These are phyloP conservation scores for Calameuta filiformis DNA, from an alignment of 2,888 invertebrate species.

Conservation along the genomic window DNA sequence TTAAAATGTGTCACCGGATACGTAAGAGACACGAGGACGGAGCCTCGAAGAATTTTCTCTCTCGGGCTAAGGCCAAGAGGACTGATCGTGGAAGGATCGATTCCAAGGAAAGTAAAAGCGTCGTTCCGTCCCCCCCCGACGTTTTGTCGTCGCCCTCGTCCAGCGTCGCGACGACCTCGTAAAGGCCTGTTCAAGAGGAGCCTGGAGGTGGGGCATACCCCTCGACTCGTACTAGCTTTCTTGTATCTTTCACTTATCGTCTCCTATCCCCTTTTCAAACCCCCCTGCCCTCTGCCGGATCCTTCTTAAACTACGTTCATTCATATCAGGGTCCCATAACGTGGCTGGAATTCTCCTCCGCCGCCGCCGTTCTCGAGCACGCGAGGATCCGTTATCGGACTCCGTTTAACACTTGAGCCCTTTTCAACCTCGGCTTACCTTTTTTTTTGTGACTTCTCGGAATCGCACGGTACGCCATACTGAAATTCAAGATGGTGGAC, in stretches of 20 bases:
- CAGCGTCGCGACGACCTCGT: background rate
- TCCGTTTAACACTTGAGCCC: background rate
- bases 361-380: background rate
- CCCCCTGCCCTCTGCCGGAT: background rate
- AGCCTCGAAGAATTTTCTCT: background rate
- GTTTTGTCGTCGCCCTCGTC: too few relatives aligned
- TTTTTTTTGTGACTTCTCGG: background rate
- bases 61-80: background rate
- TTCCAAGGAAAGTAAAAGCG: background rate
- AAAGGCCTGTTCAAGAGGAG: background rate
- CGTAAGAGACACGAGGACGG: background rate
- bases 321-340: background rate
- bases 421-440: background rate
- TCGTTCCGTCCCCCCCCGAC: too few relatives aligned
- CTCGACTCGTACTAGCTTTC: background rate
- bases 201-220: too few relatives aligned
- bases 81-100: background rate
- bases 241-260: background rate
- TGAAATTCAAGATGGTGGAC: background rate
- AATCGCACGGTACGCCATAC: background rate
- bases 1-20: background rate
- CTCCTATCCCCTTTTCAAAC: background rate
- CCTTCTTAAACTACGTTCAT: background rate
- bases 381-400: slow-evolving; percentile 1
- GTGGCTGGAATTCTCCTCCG: background rate